A percentile compares a stretch with the other conserved stretches of the same genome.
Conservation (phyloP, 2,797 vertebrate species). For the Discoglossus pictus region DNA sequence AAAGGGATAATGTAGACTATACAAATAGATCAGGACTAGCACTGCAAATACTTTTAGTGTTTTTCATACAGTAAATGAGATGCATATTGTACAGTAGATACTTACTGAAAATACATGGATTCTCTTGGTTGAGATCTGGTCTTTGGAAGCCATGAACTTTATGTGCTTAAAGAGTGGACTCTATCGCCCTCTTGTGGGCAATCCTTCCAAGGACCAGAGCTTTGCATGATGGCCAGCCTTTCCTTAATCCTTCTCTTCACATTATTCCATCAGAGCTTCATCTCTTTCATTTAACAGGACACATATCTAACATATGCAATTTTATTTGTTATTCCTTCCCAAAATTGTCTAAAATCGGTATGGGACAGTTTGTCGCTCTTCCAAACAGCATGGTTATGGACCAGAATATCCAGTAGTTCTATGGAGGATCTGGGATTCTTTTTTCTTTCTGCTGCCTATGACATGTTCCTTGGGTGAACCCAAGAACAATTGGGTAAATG, state of each 20-base stretch:
- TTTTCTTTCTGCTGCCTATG: conserved; percentile 67
- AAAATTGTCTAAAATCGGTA: conserved; percentile 74
- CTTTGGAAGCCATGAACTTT: conserved; percentile 56
- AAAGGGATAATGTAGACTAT: no score
- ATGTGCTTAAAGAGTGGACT: conserved; percentile 63
- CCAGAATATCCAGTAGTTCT: conserved; percentile 77
- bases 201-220: conserved; percentile 65
- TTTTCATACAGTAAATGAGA: no score
- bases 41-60: no score
- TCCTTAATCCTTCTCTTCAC: conserved; percentile 77
- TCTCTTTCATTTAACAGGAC: conserved; percentile 73
- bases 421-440: conserved; percentile 80
- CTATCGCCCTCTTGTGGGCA: conserved; percentile 64
- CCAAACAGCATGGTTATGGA: conserved; percentile 75
- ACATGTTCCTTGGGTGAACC: conserved; percentile 74
- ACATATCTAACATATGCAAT: conserved; percentile 74
- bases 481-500: conserved; percentile 74
- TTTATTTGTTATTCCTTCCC: conserved; percentile 75
- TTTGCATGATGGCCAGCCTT: conserved; percentile 73
- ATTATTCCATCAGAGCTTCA: conserved; percentile 77
- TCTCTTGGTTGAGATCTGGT: conserved; percentile 63
- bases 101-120: conserved; percentile 70
- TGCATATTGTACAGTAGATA: no score
- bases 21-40: no score
- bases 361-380: conserved; percentile 70